Base-by-base conservation (phyloP, 2,113 vertebrate species). In the Cryptoleucopteryx plumbea region DNA sequence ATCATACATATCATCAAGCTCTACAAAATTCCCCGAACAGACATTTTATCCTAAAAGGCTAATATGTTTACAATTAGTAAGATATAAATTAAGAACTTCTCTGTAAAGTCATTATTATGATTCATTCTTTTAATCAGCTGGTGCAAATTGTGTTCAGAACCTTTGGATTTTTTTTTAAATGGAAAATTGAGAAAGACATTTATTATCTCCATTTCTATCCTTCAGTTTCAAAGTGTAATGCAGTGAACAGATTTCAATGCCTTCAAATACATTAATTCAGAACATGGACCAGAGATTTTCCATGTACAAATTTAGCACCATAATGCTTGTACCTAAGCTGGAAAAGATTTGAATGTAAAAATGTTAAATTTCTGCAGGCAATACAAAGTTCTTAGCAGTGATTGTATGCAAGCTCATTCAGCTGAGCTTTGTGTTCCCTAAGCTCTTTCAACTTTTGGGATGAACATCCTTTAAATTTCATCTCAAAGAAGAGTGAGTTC, bases 61-160 rank as follows among this genome's bases (percentile, higher is more conserved):
- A 73, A 88, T 58, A 43, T 29, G 7, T 77, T 36, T 90, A 40
- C 34, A 93, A 84, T 56, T 66, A 94, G 72, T 75, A 22, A 92
- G 50, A 88, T 70, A 74, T 45, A 95, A 95, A 91, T 82, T 32
- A 85, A 94, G n/a, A 78, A 47, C n/a, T 77, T 97, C 11, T 85
- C 56, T 90, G 22, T 47, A 93, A 88, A 94, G 26, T 34, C n/a
- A 59, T 68, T 72, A 85, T 70, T 85, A 36, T 84, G 42, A 48
- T 42, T 95, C 31, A 74, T 62, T 63, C 85, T 84, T 93, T 75
- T 88, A 97, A 90, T 94, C 36, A 75, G 16, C 22, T 90, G 14
- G 16, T 74, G n/a, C 8, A 90, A 75, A 88, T n/a, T 89, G 5
- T 86, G 13, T 75, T 82, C 50, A 86, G 92, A 96, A 88, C 56